Conservation (phyloP, 2,888 invertebrate species). For the Sminthurides aquaticus region DNA sequence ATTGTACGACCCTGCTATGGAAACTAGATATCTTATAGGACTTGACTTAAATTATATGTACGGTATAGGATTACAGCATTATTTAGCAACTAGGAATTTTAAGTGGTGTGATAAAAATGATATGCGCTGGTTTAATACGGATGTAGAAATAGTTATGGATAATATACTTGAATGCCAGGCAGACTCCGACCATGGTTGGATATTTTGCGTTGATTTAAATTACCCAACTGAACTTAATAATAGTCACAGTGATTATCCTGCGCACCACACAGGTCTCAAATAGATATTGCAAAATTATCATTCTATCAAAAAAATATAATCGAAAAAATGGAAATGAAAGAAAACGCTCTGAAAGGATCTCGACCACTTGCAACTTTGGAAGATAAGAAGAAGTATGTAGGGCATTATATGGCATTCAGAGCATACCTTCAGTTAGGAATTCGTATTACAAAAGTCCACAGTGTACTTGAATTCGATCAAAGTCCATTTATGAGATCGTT, state of each 20-base stretch:
- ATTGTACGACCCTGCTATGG: constrained; percentile 34
- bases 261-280: too few species aligned
- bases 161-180: too few species aligned
- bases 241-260: constrained; percentile 15
- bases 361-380: too few species aligned
- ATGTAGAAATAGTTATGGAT: not conserved
- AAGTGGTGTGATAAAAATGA: too few species aligned
- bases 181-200: constrained; percentile 14
- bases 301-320: too few species aligned
- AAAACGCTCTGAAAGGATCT: too few species aligned
- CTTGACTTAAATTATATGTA: constrained; percentile 46
- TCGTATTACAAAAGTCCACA: constrained; percentile 40
- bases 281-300: not conserved
- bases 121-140: not conserved
- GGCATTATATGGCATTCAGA: too few species aligned
- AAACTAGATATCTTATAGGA: constrained; percentile 44
- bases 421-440: too few species aligned
- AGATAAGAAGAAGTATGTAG: constrained; percentile 4
- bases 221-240: constrained; percentile 20
- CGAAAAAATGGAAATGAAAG: too few species aligned
- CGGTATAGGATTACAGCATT: constrained; percentile 45
- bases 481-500: too few species aligned
- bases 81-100: constrained; percentile 42
- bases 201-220: constrained; percentile 29
- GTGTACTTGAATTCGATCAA: constrained; percentile 38